phyloP scores from a whole-genome alignment of 2,113 vertebrate species.

The Hydropotes inermis region DNA sequence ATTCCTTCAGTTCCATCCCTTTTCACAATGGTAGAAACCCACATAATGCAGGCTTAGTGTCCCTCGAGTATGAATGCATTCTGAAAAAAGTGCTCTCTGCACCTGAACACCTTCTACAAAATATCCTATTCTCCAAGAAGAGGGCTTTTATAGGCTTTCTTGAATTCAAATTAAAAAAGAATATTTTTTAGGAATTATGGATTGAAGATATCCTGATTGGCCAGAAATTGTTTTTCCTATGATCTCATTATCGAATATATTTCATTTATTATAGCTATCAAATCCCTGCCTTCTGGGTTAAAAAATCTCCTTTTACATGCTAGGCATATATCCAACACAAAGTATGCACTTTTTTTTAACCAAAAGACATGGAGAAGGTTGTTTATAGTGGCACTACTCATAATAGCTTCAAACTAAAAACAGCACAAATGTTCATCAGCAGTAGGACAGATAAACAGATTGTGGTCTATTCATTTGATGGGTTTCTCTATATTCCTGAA shows the following conservation, averaged over 20 bases:
- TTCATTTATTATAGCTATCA: not conserved
- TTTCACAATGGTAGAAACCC: not conserved
- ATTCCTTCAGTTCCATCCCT: not conserved
- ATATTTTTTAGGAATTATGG: not conserved
- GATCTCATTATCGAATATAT: not conserved
- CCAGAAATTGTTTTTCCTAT: not conserved
- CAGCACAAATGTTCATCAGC: not conserved
- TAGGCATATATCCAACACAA: not conserved
- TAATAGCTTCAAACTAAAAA: not conserved
- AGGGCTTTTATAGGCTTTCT: not conserved
- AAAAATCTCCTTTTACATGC: not conserved
- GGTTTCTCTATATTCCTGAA: not conserved
- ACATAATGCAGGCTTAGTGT: not conserved
- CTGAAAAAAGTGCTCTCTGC: not conserved
- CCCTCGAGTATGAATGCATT: not conserved
- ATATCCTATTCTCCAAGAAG: not conserved
- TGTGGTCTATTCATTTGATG: not conserved
- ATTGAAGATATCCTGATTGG: not conserved
- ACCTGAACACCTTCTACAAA: not conserved
- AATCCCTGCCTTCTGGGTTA: not conserved
- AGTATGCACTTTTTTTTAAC: not conserved
- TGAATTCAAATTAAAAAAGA: not conserved
- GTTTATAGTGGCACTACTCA: not conserved
- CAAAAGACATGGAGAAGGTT: not conserved
- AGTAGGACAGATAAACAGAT: not conserved